These are phyloP conservation scores for Chiloscyllium plagiosum DNA, from an alignment of 2,113 vertebrate genomes.

Conservation along the genomic window DNA sequence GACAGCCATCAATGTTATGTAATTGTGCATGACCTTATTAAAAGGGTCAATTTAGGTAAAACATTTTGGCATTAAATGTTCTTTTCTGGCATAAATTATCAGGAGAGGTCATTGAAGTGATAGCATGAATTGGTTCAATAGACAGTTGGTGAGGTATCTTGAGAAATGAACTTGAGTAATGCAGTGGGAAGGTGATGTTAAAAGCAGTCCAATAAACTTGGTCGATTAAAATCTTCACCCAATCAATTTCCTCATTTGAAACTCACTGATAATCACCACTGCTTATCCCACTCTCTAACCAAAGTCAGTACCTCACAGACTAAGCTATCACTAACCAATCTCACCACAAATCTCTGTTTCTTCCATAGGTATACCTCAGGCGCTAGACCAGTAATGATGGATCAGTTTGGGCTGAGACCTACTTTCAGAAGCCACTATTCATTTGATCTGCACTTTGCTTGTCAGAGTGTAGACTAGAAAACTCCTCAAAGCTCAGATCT, in stretches of 20 bases:
- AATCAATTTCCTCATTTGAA: neutral
- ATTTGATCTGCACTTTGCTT: no score
- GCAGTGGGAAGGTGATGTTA: neutral
- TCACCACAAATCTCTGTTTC: neutral
- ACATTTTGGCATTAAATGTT: neutral
- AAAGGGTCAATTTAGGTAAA: no score
- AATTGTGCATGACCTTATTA: no score
- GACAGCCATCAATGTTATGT: no score
- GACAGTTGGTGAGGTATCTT: neutral
- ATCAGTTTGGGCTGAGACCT: no score
- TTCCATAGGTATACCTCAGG: neutral
- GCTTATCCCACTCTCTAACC: no score
- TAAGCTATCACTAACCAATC: neutral
- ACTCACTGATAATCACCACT: neutral
- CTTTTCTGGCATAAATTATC: neutral
- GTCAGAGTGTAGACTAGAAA: no score
- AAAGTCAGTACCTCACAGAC: no score
- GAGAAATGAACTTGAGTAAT: neutral
- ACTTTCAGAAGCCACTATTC: no score
- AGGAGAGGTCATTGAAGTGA: neutral
- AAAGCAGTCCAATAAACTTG: no score
- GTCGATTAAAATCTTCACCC: no score
- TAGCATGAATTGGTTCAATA: neutral
- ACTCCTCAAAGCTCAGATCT: no score
- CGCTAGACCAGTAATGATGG: neutral